These are phyloP conservation scores for Caradrina kadenii DNA, from an alignment of 2,888 invertebrate genomes.

Conservation along the genomic window DNA sequence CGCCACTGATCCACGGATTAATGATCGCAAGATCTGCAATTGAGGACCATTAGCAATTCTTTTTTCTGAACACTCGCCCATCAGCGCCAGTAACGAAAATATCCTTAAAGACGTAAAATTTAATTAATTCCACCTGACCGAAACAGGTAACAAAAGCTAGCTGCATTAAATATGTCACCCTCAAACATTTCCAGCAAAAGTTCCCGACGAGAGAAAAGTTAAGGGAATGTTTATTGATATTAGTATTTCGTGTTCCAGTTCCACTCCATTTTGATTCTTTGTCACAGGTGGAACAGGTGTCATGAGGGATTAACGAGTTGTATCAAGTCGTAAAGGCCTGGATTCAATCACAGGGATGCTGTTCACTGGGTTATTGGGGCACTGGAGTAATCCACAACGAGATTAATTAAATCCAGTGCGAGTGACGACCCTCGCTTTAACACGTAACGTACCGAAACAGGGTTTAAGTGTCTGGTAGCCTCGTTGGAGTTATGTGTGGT, in stretches of 20 bases:
- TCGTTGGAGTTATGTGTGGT: constrained; percentile 29
- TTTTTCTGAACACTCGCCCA: no score
- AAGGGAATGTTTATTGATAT: constrained; percentile 46
- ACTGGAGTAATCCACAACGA: constrained; percentile 41
- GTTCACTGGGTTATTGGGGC: constrained; percentile 41
- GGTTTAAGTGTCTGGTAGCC: constrained; percentile 20
- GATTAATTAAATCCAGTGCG: constrained; percentile 57
- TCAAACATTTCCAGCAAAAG: constrained; percentile 21
- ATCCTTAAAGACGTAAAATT: background rate
- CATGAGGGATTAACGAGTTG: constrained; percentile 39
- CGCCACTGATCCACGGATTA: no score
- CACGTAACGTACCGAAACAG: constrained; percentile 34
- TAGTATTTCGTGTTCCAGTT: constrained; percentile 36
- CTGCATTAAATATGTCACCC: constrained; percentile 26
- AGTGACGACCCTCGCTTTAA: constrained; percentile 48
- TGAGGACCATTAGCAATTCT: no score
- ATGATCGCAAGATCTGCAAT: no score
- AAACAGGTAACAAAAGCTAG: background rate
- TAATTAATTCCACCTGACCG: background rate
- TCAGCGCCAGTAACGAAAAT: background rate
- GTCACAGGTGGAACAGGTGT: constrained; percentile 43
- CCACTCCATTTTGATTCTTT: constrained; percentile 31
- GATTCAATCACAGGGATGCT: constrained; percentile 54
- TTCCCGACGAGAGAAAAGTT: constrained; percentile 23
- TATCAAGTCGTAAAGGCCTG: constrained; percentile 32